Percentiles rank a stretch among this genome's conserved stretches.
Evolutionary conservation across 2,797 vertebrate species (phyloP).

Genomic region (Chelon auratus): DNA sequence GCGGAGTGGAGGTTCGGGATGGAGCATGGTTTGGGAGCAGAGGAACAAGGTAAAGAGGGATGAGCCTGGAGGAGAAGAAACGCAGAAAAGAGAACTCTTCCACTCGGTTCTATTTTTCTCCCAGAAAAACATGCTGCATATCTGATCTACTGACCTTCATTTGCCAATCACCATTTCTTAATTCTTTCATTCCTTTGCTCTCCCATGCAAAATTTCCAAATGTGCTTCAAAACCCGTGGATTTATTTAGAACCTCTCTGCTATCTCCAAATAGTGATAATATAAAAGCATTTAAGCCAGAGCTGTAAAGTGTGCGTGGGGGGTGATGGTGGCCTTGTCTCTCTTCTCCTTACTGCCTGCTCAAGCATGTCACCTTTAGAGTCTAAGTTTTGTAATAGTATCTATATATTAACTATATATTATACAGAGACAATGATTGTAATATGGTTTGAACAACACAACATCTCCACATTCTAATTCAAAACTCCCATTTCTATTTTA

Average conservation of each 20-base stretch:
- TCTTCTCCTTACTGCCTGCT: slow-evolving; percentile 66
- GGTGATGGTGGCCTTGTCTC: slow-evolving; percentile 39
- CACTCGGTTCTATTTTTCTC: slow-evolving; percentile 58
- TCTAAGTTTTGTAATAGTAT: slow-evolving; percentile 66
- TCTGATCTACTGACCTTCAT: slow-evolving; percentile 51
- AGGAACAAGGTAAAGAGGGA: slow-evolving; percentile 38
- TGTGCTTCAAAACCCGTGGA: slow-evolving; percentile 25
- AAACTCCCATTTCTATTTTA: slow-evolving; percentile 31
- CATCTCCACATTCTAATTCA: slow-evolving; percentile 37
- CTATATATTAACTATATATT: slow-evolving; percentile 66
- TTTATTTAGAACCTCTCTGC: slow-evolving; percentile 36
- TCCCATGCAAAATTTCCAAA: slow-evolving; percentile 23
- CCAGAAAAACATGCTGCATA: slow-evolving; percentile 69
- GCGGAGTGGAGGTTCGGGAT: background rate
- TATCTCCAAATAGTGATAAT: slow-evolving; percentile 40
- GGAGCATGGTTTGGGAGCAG: slow-evolving; percentile 54
- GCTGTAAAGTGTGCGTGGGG: slow-evolving; percentile 22
- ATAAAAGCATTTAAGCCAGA: slow-evolving; percentile 46
- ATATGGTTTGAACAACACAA: slow-evolving; percentile 57
- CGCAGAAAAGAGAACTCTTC: slow-evolving; percentile 56
- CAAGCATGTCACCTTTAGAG: slow-evolving; percentile 70
- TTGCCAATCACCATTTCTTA: slow-evolving; percentile 35
- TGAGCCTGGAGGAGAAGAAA: slow-evolving; percentile 7
- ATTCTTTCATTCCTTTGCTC: slow-evolving; percentile 28
- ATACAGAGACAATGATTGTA: slow-evolving; percentile 74